Conservation (phyloP, 2,888 invertebrate genomes). For the Strigamia maritima region DNA sequence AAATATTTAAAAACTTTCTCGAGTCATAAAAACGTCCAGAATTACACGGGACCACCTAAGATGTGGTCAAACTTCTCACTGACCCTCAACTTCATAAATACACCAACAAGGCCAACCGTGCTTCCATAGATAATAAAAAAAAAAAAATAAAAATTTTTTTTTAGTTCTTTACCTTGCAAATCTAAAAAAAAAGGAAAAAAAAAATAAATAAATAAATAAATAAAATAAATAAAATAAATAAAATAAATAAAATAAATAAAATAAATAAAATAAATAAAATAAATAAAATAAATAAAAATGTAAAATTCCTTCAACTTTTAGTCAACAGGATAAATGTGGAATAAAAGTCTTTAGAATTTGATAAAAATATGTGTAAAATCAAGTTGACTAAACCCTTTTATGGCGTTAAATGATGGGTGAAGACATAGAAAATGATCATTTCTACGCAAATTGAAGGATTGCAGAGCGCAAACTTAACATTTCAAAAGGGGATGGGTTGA, state of each 20-base stretch:
- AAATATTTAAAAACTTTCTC: slow-evolving; percentile 19
- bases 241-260: no score
- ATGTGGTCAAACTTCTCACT: slow-evolving; percentile 14
- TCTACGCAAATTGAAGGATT: slow-evolving; percentile 24
- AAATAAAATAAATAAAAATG: no score
- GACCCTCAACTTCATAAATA: slow-evolving; percentile 13
- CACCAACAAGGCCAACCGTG: not conserved
- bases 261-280: no score
- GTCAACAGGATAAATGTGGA: no score
- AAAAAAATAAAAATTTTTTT: no score
- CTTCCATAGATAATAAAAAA: no score
- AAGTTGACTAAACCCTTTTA: not conserved
- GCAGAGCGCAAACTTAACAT: not conserved
- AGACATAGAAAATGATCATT: slow-evolving; percentile 1
- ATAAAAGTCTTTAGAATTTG: not conserved
- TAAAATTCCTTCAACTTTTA: no score
- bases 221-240: no score
- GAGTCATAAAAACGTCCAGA: not conserved
- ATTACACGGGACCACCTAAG: slow-evolving; percentile 4
- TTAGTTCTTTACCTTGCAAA: no score
- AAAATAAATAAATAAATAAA: no score
- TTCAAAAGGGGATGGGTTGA: not conserved
- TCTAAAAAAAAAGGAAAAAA: no score
- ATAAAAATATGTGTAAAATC: not conserved
- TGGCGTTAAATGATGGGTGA: slow-evolving; percentile 18